Evolutionary conservation across 1,140 invertebrate genomes (phyloP).

Genomic region (Kradibia gibbosae): DNA sequence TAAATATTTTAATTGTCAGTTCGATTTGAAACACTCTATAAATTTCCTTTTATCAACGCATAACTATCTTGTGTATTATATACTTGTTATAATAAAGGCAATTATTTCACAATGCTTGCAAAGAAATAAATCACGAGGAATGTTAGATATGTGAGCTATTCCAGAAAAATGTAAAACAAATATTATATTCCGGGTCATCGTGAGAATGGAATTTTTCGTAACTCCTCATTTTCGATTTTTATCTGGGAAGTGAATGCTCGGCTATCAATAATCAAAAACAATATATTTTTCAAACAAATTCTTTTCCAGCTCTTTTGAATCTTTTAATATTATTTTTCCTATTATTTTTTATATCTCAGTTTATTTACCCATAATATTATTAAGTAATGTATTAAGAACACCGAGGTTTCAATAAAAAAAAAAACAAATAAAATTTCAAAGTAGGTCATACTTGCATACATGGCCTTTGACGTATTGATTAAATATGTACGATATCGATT

Average conservation of each 20-base stretch:
- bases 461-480: no score
- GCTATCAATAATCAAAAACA: no score
- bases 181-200: not conserved
- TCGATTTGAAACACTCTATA: not conserved
- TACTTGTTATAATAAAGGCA: not conserved
- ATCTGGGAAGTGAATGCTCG: not conserved
- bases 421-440: no score
- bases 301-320: no score
- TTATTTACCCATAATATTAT: no score
- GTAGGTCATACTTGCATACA: no score
- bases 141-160: conserved; percentile 3
- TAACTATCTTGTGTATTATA: not conserved
- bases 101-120: conserved; percentile 8
- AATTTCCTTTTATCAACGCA: not conserved
- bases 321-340: no score
- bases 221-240: conserved; percentile 13
- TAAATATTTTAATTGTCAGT: not conserved
- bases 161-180: not conserved
- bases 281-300: no score
- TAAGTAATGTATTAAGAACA: no score
- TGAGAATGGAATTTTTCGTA: not conserved
- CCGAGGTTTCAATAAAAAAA: no score
- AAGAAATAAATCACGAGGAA: not conserved
- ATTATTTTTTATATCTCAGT: no score
- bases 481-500: no score